A percentile compares a stretch with the other conserved stretches of the same genome.
Conservation (phyloP, 2,888 invertebrate genomes). For the Callimorpha dominula region DNA sequence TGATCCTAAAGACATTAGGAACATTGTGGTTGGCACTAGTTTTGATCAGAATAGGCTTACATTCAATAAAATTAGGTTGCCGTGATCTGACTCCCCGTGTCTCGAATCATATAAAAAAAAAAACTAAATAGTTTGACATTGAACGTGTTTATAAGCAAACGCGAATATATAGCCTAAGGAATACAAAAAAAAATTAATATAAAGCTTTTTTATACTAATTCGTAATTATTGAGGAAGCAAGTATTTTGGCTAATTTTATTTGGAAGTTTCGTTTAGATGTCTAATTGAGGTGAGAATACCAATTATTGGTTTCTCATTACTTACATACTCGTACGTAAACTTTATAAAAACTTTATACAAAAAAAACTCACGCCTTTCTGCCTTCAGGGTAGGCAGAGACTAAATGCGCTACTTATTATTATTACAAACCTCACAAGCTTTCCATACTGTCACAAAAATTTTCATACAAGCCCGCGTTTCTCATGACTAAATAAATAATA, state of each 20-base stretch:
- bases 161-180: background rate
- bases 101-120: too few relatives aligned
- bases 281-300: background rate
- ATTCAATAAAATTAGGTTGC: too few relatives aligned
- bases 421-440: too few relatives aligned
- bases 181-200: background rate
- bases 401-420: too few relatives aligned
- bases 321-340: too few relatives aligned
- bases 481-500: too few relatives aligned
- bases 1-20: background rate
- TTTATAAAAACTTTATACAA: too few relatives aligned
- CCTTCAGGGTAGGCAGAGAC: too few relatives aligned
- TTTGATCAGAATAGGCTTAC: background rate
- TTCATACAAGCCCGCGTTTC: too few relatives aligned
- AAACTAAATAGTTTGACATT: too few relatives aligned
- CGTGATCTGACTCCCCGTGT: background rate
- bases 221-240: background rate
- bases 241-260: slow-evolving; percentile 4
- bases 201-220: background rate
- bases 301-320: background rate
- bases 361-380: too few relatives aligned
- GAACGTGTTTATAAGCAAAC: background rate
- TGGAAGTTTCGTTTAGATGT: slow-evolving; percentile 1
- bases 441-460: too few relatives aligned
- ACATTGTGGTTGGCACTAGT: background rate